These are phyloP conservation scores for Ophion costatus DNA, from an alignment of 2,888 invertebrate species.

Conservation along the genomic window DNA sequence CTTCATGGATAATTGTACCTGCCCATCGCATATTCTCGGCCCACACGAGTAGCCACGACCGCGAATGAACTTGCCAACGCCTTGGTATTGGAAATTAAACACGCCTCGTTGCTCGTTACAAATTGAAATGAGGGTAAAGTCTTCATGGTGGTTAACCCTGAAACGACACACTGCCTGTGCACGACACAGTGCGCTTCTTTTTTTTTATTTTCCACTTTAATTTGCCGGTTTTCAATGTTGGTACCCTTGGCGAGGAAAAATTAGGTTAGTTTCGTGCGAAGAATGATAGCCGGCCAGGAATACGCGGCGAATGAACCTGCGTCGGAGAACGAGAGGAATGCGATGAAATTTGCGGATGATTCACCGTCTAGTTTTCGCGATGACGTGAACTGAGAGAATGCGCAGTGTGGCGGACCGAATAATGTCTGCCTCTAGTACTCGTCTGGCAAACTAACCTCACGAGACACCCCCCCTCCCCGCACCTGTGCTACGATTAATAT, in stretches of 20 bases:
- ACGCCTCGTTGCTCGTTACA: conserved; percentile 9
- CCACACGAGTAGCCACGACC: conserved; percentile 55
- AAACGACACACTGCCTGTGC: not conserved
- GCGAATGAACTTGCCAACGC: conserved; percentile 40
- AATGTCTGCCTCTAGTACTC: too few species aligned
- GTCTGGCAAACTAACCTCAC: too few species aligned
- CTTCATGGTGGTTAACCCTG: not conserved
- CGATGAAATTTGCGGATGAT: not conserved
- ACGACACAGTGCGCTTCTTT: not conserved
- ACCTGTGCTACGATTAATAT: too few species aligned
- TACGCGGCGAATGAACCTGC: too few species aligned
- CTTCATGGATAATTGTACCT: conserved; percentile 47
- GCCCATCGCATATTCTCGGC: conserved; percentile 51
- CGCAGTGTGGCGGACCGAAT: too few species aligned
- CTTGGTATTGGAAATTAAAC: conserved; percentile 29
- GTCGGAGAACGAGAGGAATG: too few species aligned
- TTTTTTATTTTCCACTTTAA: not conserved
- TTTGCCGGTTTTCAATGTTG: too few species aligned
- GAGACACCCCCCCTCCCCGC: too few species aligned
- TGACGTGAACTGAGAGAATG: not conserved
- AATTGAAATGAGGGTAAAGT: not conserved
- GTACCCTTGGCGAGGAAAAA: not conserved
- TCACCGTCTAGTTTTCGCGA: not conserved
- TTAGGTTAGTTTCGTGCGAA: not conserved
- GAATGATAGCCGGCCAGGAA: too few species aligned